These are phyloP conservation scores for Taurulus bubalis DNA, from an alignment of 2,113 vertebrate species.

Conservation along the genomic window DNA sequence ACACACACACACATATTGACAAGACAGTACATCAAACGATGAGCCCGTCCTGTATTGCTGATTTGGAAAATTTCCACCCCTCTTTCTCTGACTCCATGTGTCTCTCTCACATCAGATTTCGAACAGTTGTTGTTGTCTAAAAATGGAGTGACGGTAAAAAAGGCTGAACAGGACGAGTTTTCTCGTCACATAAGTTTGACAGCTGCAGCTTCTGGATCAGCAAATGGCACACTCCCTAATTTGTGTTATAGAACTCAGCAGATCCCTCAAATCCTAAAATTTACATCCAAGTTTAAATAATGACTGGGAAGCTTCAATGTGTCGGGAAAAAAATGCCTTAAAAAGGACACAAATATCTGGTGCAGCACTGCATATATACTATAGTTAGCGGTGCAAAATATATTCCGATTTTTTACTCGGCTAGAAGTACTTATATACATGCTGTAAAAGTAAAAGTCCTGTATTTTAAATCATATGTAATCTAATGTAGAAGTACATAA, in stretches of 20 bases:
- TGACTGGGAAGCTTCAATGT: background rate
- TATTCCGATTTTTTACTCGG: background rate
- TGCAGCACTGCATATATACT: background rate
- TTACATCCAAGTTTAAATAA: background rate
- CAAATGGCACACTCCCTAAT: background rate
- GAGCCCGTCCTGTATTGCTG: constrained; percentile 31
- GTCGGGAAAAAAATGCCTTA: background rate
- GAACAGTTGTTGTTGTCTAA: background rate
- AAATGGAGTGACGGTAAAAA: background rate
- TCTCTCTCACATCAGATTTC: background rate
- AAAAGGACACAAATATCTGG: background rate
- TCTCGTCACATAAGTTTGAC: background rate
- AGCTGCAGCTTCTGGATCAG: background rate
- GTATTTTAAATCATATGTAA: background rate
- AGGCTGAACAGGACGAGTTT: background rate
- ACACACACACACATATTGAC: constrained; percentile 17
- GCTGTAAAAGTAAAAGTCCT: background rate
- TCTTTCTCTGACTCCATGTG: constrained; percentile 2
- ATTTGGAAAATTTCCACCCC: constrained; percentile 41
- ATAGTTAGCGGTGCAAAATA: background rate
- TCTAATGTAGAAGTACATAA: background rate
- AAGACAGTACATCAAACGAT: constrained; percentile 32
- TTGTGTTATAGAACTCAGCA: background rate
- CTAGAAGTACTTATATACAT: background rate
- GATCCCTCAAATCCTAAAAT: background rate